Evolutionary conservation across 1,140 invertebrate species (phyloP).

Genomic region (Cecropterus lyciades): DNA sequence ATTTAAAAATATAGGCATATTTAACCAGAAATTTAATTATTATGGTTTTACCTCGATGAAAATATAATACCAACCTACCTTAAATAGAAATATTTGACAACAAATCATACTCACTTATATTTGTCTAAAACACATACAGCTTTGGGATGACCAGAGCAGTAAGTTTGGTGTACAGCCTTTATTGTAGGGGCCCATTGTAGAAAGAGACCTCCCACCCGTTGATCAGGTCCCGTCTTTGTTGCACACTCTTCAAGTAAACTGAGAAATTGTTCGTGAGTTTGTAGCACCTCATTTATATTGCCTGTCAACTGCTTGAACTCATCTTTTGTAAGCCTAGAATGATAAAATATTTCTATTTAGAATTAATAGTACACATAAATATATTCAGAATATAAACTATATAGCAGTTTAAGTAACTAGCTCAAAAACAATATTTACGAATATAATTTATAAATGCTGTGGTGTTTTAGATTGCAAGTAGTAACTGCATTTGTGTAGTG

Average conservation of each 20-base stretch:
- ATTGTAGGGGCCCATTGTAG: conserved; percentile 93
- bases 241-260: conserved; percentile 90
- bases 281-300: conserved; percentile 94
- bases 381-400: background rate
- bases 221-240: conserved; percentile 88
- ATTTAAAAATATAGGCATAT: too few relatives aligned
- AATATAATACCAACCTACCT: too few relatives aligned
- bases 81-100: conserved; percentile 9
- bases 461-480: too few relatives aligned
- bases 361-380: background rate
- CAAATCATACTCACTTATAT: conserved; percentile 88
- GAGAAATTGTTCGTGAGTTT: conserved; percentile 92
- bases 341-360: background rate
- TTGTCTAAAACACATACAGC: conserved; percentile 96
- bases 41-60: too few relatives aligned
- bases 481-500: too few relatives aligned
- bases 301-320: conserved; percentile 94
- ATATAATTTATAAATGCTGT: too few relatives aligned
- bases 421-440: too few relatives aligned
- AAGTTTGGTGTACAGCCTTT: conserved; percentile 93
- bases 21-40: too few relatives aligned
- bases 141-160: conserved; percentile 96
- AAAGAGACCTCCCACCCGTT: conserved; percentile 96
- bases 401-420: too few relatives aligned
- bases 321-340: conserved; percentile 90